Evolutionary conservation across 2,113 vertebrate species (phyloP).

Genomic region (Polypterus bichir): DNA sequence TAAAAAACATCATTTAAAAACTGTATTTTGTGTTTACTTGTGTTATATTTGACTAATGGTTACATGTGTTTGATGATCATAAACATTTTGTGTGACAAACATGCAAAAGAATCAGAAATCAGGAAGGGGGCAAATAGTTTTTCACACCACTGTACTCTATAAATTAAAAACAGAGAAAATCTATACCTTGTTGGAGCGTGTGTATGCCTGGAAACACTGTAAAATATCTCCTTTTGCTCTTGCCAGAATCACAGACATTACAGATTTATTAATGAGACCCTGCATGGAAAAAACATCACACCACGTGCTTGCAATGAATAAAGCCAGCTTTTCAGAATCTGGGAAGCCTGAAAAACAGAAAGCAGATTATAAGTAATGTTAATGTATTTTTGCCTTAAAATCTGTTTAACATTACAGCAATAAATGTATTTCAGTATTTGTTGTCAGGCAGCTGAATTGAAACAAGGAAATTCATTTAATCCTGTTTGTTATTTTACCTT

Average conservation of each 20-base stretch:
- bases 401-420: neutral
- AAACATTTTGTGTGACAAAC: too few species aligned
- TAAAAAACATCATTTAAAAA: too few species aligned
- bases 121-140: too few species aligned
- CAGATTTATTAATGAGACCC: constrained; percentile 60
- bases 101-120: too few species aligned
- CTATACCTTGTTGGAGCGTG: constrained; percentile 79
- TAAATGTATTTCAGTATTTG: neutral
- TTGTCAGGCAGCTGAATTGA: neutral
- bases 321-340: constrained; percentile 62
- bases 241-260: constrained; percentile 64
- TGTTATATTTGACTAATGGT: too few species aligned
- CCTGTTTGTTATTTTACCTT: neutral
- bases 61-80: too few species aligned
- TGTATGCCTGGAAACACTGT: constrained; percentile 53
- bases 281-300: constrained; percentile 56
- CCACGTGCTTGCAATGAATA: constrained; percentile 81
- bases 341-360: constrained; percentile 57
- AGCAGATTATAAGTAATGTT: neutral
- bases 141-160: too few species aligned
- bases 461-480: neutral
- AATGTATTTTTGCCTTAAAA: neutral
- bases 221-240: constrained; percentile 52
- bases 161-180: neutral
- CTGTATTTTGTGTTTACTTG: too few species aligned